Evolutionary conservation across 2,797 vertebrate genomes (phyloP).

Genomic region (Myotis daubentonii): DNA sequence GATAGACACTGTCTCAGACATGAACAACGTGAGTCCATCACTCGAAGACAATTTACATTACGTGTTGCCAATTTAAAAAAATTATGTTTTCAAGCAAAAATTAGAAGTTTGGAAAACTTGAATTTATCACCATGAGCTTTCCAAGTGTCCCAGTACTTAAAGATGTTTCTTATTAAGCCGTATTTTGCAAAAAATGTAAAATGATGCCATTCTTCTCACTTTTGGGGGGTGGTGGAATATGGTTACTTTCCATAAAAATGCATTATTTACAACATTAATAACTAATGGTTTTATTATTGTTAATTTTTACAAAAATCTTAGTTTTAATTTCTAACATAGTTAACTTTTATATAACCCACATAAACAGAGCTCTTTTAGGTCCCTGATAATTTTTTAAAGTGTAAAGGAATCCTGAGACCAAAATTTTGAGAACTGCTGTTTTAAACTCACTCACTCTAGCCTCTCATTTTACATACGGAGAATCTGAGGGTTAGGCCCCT

Average conservation of each 20-base stretch:
- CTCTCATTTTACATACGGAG: background rate
- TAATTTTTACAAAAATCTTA: background rate
- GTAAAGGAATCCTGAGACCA: background rate
- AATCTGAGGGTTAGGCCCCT: background rate
- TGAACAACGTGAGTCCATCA: background rate
- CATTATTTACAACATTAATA: background rate
- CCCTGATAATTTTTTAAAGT: background rate
- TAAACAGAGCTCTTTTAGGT: background rate
- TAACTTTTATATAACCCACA: background rate
- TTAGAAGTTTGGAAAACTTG: constrained; percentile 6
- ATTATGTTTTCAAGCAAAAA: constrained; percentile 48
- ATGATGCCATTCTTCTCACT: background rate
- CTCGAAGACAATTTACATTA: background rate
- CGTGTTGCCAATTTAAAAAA: constrained; percentile 5
- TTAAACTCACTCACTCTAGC: background rate
- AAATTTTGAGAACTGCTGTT: background rate
- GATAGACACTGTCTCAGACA: background rate
- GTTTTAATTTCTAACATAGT: background rate
- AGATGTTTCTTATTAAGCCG: background rate
- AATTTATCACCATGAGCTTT: background rate
- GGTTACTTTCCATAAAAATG: background rate
- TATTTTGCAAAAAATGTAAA: constrained; percentile 29
- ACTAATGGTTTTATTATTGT: background rate
- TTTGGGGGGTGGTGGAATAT: background rate
- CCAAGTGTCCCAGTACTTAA: background rate